Evolutionary conservation across 2,888 invertebrate species (phyloP), one percentile per base, ranked within the genome.

Genomic region (Resseliella maxima): DNA sequence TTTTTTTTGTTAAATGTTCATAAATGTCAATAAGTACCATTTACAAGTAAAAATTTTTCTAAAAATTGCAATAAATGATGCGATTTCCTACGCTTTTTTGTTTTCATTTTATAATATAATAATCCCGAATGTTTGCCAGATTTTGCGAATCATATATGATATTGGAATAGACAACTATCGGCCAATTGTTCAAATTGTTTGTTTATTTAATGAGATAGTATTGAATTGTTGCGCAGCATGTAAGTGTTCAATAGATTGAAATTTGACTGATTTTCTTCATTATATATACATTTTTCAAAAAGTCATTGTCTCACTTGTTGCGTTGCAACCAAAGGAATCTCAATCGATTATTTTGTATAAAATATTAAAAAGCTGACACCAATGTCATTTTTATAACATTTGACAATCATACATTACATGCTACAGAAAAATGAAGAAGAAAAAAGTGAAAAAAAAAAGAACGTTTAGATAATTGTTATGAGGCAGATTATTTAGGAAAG

Each of bases 401-500:
- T 59, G 59, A 59, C 59, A 31, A 72, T 72, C 31, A 72, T 72
- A 12, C 72, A n/a, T 72, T 72, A 72, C 72, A 8, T 72, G 2
- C 72, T 72, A 72, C 0, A 2, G 5, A 59, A 59, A 59, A 59
- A 24, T 24, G 31, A 72, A 31, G 35, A n/a, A n/a, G n/a, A n/a
- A n/a, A n/a, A n/a, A n/a, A n/a, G n/a, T n/a, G n/a, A n/a, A n/a
- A n/a, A n/a, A n/a, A n/a, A n/a, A n/a, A n/a, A n/a, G n/a, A n/a
- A n/a, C n/a, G 2, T 59, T 59, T 72, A 27, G 72, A 3, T 72
- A 72, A 72, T 31, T 31, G 72, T 72, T 72, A 72, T 72, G 72
- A 72, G 72, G 72, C 72, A 72, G 72, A 72, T 72, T 72, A 72
- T 72, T 72, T 72, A 72, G 72, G 72, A 72, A 72, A 72, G 72